These are phyloP conservation scores for Drosophila bunnanda DNA, from an alignment of 2,888 invertebrate species.

Conservation along the genomic window DNA sequence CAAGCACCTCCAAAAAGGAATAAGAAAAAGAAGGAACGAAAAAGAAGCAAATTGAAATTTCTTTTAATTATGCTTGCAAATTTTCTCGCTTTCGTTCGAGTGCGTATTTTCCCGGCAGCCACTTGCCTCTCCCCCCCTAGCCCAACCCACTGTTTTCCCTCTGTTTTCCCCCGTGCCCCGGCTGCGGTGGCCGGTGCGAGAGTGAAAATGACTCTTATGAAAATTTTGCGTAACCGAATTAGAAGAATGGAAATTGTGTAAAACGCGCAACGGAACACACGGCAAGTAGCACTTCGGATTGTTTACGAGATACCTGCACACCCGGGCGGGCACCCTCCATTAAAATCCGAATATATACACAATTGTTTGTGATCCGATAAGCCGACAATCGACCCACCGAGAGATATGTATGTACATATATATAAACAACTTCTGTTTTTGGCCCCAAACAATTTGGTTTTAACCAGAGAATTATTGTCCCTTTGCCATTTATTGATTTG, in stretches of 20 bases:
- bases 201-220: slow-evolving; percentile 33
- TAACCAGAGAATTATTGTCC: not conserved
- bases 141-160: not conserved
- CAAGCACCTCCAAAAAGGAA: slow-evolving; percentile 23
- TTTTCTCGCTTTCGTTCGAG: slow-evolving; percentile 10
- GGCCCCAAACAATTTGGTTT: slow-evolving; percentile 5
- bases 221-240: slow-evolving; percentile 50
- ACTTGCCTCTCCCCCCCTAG: not conserved
- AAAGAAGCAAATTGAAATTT: slow-evolving; percentile 32
- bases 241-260: slow-evolving; percentile 43
- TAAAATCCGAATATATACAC: slow-evolving; percentile 15
- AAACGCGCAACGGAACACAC: slow-evolving; percentile 18
- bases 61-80: slow-evolving; percentile 47
- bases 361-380: slow-evolving; percentile 37
- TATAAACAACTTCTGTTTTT: slow-evolving; percentile 35
- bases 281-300: slow-evolving; percentile 21
- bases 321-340: slow-evolving; percentile 8
- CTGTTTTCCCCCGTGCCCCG: not conserved
- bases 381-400: slow-evolving; percentile 10
- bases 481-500: not conserved
- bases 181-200: slow-evolving; percentile 22
- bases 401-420: not conserved
- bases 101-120: slow-evolving; percentile 17
- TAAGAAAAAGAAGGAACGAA: slow-evolving; percentile 9
- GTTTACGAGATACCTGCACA: slow-evolving; percentile 24